Evolutionary conservation across 2,888 invertebrate genomes (phyloP), one percentile per base, ranked within the genome.

Genomic region (Philonicus albiceps): DNA sequence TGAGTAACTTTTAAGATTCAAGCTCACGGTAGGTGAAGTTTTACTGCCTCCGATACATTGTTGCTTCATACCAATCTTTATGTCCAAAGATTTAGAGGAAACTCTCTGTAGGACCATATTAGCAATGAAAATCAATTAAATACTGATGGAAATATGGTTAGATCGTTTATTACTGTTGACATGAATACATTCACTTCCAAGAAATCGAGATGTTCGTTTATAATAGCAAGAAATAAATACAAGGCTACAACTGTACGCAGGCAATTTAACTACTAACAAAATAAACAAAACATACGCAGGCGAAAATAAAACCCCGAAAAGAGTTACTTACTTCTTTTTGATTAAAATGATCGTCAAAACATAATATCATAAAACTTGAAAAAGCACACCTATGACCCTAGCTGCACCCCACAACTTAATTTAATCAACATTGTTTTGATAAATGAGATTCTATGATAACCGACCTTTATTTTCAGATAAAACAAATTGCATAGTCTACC

Each of bases 401-500:
- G 64, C 64, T 11, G 19, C 64, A 64, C 64, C 64, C 27, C 64
- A 19, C 64, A 64, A 27, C 11, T 19, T 3, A 11, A 64, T 64
- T 64, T 11, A 64, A 49, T 49, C 64, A 19, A 64, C 27, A 64
- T 27, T 64, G 27, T 64, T 64, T 64, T 19, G 27, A 64, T 64
- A 64, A 64, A 64, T 11, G 22, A 19, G 22, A 8, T 64, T 27
- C 22, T 22, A 13, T 64, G 64, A 64, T 64, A 64, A 11, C 64
- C 22, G 78, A 53, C 27, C 49, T 43, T 49, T 78, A 78, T 78
- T 78, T 76, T 49, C 34, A 19, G 49, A 78, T 78, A 78, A 78
- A 78, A 78, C 78, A 78, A 78, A 78, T 78, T 49, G 43, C 49
- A 43, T 30, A 43, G 78, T 78, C 78, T 78, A 30, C 49, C 49